Evolutionary conservation across 2,888 invertebrate species (phyloP).

Genomic region (Malthinus seriepunctatus): DNA sequence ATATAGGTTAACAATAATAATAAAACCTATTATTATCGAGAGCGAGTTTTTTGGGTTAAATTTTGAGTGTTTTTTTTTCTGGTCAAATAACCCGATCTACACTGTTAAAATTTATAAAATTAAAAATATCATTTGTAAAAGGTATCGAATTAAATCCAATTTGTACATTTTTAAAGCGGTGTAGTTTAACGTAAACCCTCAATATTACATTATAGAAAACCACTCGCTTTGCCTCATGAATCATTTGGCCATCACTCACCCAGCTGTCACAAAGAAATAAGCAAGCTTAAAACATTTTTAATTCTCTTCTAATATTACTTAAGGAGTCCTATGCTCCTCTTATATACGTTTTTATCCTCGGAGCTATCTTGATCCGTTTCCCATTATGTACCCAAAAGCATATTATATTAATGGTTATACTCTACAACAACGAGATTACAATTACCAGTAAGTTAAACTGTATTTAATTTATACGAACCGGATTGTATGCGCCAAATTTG

Average conservation of each 20-base stretch:
- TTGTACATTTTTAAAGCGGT: conserved; percentile 11
- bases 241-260: conserved; percentile 38
- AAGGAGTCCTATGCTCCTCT: conserved; percentile 5
- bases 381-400: not conserved
- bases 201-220: conserved; percentile 37
- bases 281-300: conserved; percentile 35
- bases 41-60: conserved; percentile 33
- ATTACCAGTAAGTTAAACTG: conserved; percentile 1
- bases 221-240: conserved; percentile 36
- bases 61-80: conserved; percentile 35
- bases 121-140: not conserved
- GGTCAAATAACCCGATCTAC: conserved; percentile 31
- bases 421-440: conserved; percentile 2
- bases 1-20: conserved; percentile 40
- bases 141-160: not conserved
- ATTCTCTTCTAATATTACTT: conserved; percentile 27
- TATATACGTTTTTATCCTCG: not conserved
- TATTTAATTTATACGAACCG: too few species aligned
- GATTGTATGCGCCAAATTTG: too few species aligned
- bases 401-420: conserved; percentile 4
- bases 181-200: conserved; percentile 15
- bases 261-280: conserved; percentile 34
- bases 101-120: conserved; percentile 26
- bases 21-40: conserved; percentile 38
- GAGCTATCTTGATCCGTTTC: not conserved